Percentiles rank a stretch among this genome's conserved stretches.
These are phyloP conservation scores for Apeltes quadracus DNA, from an alignment of 2,113 vertebrate species.

Conservation along the genomic window DNA sequence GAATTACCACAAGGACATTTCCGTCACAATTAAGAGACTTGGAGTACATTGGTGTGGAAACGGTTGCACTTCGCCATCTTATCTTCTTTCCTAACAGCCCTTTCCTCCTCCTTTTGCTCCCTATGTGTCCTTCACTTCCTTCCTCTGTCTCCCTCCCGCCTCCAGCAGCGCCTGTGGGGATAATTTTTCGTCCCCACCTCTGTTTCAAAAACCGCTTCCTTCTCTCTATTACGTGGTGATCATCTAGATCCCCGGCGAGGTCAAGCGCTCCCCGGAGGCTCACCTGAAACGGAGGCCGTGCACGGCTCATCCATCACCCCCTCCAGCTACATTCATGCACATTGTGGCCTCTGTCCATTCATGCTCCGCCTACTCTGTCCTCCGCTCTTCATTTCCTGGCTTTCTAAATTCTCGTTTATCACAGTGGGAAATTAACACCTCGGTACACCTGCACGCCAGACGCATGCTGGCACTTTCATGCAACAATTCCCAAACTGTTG, in stretches of 20 bases:
- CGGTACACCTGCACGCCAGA: conserved; percentile 42
- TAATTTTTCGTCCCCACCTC: conserved; percentile 25
- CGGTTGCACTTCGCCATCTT: not conserved
- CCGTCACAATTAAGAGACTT: no score
- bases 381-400: conserved; percentile 38
- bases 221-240: conserved; percentile 55
- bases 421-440: conserved; percentile 34
- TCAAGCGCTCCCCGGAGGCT: conserved; percentile 60
- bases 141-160: not conserved
- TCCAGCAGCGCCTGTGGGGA: conserved; percentile 27
- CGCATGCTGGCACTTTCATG: conserved; percentile 25
- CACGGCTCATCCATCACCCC: conserved; percentile 42
- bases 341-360: conserved; percentile 53
- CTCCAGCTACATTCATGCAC: conserved; percentile 51
- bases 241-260: conserved; percentile 52
- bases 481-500: conserved; percentile 16
- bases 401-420: conserved; percentile 49
- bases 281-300: conserved; percentile 60
- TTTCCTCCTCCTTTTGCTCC: conserved; percentile 17
- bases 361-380: conserved; percentile 13
- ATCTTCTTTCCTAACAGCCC: not conserved
- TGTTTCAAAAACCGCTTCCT: conserved; percentile 32
- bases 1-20: no score
- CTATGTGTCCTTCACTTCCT: conserved; percentile 13
- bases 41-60: no score